Evolutionary conservation across 2,113 vertebrate species (phyloP), one percentile per base, ranked within the genome.

Genomic region (Psittacula cyanocephala): DNA sequence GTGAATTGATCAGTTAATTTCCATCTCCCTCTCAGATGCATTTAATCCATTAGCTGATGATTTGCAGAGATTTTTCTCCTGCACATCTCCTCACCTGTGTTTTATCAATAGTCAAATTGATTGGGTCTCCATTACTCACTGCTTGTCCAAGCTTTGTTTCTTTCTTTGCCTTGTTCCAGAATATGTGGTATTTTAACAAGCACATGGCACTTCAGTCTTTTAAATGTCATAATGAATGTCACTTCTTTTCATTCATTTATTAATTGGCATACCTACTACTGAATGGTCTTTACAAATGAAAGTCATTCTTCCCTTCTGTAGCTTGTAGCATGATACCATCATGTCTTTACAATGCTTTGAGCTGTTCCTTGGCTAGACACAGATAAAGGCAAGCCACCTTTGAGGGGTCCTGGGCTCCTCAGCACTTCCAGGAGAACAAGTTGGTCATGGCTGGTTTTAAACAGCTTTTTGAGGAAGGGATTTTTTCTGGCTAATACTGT

Each of bases 1-100:
- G 76, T 97, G 97, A 96, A 97, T 96, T 97, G 97, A 97, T 97
- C 97, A 93, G 87, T 96, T 97, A 97, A 97, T 97, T 97, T 97
- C 82, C 92, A 68, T 96, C 92, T 97, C 13, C 0, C 37, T 91
- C 89, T 91, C 88, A 93, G 93, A 93, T 91, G 85, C 87, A 79
- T 97, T 97, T 97, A 97, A 96, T 97, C 94, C 96, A 94, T 97
- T 97, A 96, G 85, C 85, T 95, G 96, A 94, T 93, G 92, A 96
- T 97, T 97, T 93, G 77, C 81, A 77, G 93, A 95, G 93, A 70
- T 88, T 96, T 96, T 91, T 75, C 80, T 55, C 69, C 52, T 74
- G 74, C 68, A 93, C 65, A 57, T 95, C 96, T 96, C 88, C 43
- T 96, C 86, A 94, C 95, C 92, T 96, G 89, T 94, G 78, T 91